phyloP scores from a whole-genome alignment of 2,797 vertebrate genomes.

The Sebastiscus tertius region DNA sequence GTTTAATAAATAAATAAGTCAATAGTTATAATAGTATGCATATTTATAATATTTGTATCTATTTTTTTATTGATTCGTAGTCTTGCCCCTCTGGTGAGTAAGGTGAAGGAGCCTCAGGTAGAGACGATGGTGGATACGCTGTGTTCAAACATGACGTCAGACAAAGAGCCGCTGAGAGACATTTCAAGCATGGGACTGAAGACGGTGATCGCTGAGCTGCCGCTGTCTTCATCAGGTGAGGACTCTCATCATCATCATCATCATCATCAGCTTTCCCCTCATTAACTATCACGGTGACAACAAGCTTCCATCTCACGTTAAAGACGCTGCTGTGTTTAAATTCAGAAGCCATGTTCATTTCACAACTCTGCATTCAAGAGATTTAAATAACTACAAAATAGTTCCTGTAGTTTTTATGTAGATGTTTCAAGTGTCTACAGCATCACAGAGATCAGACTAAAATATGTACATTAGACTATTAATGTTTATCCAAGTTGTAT shows the following conservation, averaged over 20 bases:
- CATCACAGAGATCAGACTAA: not conserved
- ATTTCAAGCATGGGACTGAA: conserved; percentile 97
- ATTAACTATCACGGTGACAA: too few relatives aligned
- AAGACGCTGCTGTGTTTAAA: not conserved
- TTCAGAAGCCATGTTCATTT: not conserved
- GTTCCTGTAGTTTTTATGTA: not conserved
- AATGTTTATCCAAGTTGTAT: too few relatives aligned
- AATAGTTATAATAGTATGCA: too few relatives aligned
- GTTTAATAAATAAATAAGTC: too few relatives aligned
- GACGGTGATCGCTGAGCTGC: conserved; percentile 92
- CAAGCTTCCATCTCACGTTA: not conserved
- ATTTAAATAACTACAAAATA: not conserved
- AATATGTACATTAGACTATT: too few relatives aligned
- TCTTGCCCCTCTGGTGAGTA: conserved; percentile 92
- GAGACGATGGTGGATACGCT: conserved; percentile 94
- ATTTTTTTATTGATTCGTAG: conserved; percentile 69
- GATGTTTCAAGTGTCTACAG: not conserved
- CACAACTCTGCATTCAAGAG: not conserved
- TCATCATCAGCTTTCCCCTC: too few relatives aligned
- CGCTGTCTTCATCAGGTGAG: conserved; percentile 89
- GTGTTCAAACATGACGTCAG: conserved; percentile 93
- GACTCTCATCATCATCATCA: too few relatives aligned
- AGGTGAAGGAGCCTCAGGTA: conserved; percentile 97
- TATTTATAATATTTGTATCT: too few relatives aligned
- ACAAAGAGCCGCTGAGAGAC: conserved; percentile 95